A percentile compares a stretch with the other conserved stretches of the same genome.
These are phyloP conservation scores for Tachuris rubrigastra DNA, from an alignment of 2,113 vertebrate species.

Conservation along the genomic window DNA sequence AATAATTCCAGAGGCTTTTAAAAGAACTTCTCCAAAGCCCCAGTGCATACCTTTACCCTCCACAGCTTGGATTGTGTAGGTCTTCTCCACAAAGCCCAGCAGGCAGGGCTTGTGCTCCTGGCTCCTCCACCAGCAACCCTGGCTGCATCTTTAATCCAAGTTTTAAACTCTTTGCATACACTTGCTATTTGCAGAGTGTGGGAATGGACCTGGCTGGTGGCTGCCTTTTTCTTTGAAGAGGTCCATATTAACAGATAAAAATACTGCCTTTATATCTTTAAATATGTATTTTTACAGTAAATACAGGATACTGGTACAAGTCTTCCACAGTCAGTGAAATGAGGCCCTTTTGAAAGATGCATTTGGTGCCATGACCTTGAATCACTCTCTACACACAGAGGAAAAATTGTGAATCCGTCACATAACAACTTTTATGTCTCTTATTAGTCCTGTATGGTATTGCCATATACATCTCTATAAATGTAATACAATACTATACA, in stretches of 20 bases:
- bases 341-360: not conserved
- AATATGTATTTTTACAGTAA: not conserved
- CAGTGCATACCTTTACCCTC: not conserved
- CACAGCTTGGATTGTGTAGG: not conserved
- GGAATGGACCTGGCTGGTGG: not conserved
- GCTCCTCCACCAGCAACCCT: not conserved
- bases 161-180: not conserved
- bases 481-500: not conserved
- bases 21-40: not conserved
- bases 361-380: not conserved
- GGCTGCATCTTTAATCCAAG: not conserved
- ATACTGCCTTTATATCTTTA: not conserved
- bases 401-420: not conserved
- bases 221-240: not conserved
- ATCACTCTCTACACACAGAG: not conserved
- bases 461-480: not conserved
- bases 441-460: not conserved
- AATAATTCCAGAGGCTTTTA: constrained; percentile 10
- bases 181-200: not conserved
- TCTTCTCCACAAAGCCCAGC: not conserved
- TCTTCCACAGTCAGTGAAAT: not conserved
- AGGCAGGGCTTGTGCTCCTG: not conserved
- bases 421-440: not conserved
- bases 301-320: not conserved
- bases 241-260: not conserved